Conservation (phyloP, 2,113 vertebrate genomes). For the Rhagologus leucostigma region DNA sequence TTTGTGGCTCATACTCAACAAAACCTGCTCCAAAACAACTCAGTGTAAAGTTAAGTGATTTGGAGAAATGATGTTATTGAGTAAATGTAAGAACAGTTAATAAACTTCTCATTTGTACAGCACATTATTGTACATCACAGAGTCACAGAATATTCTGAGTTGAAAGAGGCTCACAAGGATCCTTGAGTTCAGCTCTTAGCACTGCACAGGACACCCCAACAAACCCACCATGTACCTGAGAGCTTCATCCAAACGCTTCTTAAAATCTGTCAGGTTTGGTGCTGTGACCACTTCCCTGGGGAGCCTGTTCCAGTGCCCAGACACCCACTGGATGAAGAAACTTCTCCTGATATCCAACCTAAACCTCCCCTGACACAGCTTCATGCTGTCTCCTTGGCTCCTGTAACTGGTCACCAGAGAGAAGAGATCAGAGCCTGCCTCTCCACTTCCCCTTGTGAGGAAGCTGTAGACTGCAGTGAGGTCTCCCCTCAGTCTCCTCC, state of each 20-base stretch:
- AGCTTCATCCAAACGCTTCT: not conserved
- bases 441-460: not conserved
- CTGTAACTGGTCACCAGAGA: not conserved
- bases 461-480: not conserved
- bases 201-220: not conserved
- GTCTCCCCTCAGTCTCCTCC: not conserved
- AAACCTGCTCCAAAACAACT: not conserved
- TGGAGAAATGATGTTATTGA: not conserved
- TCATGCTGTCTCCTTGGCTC: not conserved
- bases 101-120: not conserved
- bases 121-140: not conserved
- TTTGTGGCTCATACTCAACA: not conserved
- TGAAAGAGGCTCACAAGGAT: not conserved
- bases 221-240: not conserved
- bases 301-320: not conserved
- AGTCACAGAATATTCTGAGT: not conserved
- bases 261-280: not conserved
- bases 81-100: not conserved
- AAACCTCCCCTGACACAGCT: not conserved
- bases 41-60: rapidly evolving
- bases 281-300: not conserved
- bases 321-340: not conserved
- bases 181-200: not conserved
- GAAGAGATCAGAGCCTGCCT: not conserved
- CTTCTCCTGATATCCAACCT: not conserved